Evolutionary conservation across 92 coral and sea anemone species (phyloP), one percentile per base, ranked within the genome.

Genomic region (Metridium senile): DNA sequence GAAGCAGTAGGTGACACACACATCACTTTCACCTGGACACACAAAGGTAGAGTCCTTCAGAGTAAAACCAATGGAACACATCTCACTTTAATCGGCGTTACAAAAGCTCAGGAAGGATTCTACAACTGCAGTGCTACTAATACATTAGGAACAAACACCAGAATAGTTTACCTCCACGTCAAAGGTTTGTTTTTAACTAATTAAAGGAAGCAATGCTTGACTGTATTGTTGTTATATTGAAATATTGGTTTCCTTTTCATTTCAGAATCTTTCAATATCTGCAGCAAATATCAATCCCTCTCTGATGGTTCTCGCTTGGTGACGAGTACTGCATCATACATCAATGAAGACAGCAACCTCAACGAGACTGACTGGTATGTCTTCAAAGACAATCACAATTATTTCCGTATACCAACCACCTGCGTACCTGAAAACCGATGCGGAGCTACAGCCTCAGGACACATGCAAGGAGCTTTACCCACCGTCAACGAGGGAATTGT

Each of bases 21-120:
- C 25, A 62, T 73, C 73, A 81, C 74, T 33, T 56, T 69, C 62
- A 75, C 80, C 25, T 81, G 85, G 85, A 43, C 47, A 11, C 79
- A 73, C 23, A 43, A 81, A 33, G 85, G 85, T 20, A 56, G n/a
- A 21, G 58, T 81, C 28, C 39, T 81, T 33, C 85, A 81, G 69
- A 81, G 70, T 47, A 81, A 78, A 54, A 62, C 85, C 30, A 47
- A 65, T 45, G 26, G 39, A 32, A 72, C 72, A 17, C 73, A 72
- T n/a, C 80, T 81, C 75, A 70, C 29, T 21, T 45, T 81, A 4
- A 21, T 13, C 13, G 56, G 33, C n/a, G 85, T 65, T 29, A 59
- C 39, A 13, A 26, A 16, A 2, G 69, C 69, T 63, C 69, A 63
- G n/a, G 33, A 63, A 63, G 69, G 69, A 28, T 63, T 59, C 29